Evolutionary conservation across 2,113 vertebrate genomes (phyloP).

Genomic region (Astur gentilis): DNA sequence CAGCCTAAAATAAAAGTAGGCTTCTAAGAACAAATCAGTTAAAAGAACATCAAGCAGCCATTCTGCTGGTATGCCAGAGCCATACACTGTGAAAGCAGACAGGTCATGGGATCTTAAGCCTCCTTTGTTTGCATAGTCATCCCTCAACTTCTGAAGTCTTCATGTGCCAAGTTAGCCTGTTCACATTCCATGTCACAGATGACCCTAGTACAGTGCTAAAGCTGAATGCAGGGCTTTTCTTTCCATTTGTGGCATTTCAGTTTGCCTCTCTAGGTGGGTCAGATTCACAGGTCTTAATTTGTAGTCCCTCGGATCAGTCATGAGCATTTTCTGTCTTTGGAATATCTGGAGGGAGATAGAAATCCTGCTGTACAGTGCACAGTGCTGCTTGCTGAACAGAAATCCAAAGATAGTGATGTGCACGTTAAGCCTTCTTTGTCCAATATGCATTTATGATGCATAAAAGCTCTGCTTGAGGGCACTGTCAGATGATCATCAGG

Average conservation of each 20-base stretch:
- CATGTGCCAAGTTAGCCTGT: not conserved
- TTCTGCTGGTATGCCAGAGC: not conserved
- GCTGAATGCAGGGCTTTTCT: not conserved
- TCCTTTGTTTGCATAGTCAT: not conserved
- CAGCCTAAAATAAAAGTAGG: not conserved
- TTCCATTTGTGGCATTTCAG: not conserved
- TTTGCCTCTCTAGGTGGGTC: not conserved
- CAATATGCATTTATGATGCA: accelerated
- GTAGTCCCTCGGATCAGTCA: not conserved
- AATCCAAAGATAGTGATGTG: too few species aligned
- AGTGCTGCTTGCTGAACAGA: not conserved
- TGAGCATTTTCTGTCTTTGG: not conserved
- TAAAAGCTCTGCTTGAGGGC: not conserved
- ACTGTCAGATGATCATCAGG: accelerated
- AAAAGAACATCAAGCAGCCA: not conserved
- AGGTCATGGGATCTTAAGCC: not conserved
- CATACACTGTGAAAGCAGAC: not conserved
- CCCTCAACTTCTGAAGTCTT: not conserved
- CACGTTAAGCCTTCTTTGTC: accelerated
- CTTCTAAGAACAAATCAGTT: not conserved
- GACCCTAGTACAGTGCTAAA: not conserved
- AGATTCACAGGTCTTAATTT: not conserved
- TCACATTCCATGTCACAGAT: accelerated
- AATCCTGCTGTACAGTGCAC: not conserved
- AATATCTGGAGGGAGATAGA: not conserved